Conservation (phyloP, 2,113 vertebrate species). For the Tachuris rubrigastra region DNA sequence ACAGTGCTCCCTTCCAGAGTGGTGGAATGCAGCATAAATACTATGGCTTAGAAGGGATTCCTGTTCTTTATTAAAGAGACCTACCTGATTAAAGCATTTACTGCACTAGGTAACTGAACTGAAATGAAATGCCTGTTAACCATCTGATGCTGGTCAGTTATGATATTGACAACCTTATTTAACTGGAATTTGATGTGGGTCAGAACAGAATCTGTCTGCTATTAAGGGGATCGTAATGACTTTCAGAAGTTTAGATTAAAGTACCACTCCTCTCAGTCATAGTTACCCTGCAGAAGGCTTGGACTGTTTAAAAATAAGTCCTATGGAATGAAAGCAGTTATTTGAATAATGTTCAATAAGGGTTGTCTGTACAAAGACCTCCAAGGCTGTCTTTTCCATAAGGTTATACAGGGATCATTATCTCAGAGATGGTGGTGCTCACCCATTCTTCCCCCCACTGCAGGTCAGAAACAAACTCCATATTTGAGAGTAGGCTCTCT, state of each 20-base stretch:
- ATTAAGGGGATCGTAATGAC: background rate
- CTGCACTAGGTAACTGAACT: background rate
- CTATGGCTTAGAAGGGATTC: background rate
- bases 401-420: background rate
- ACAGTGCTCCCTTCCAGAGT: background rate
- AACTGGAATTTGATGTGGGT: background rate
- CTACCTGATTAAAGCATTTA: background rate
- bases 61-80: background rate
- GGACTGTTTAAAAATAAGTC: background rate
- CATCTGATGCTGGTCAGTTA: background rate
- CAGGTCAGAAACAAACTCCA: background rate
- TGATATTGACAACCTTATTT: background rate
- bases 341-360: background rate
- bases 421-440: background rate
- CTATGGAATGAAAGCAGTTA: background rate
- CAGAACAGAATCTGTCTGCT: background rate
- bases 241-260: background rate
- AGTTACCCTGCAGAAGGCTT: background rate
- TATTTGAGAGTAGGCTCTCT: background rate
- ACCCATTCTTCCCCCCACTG: background rate
- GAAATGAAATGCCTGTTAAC: background rate
- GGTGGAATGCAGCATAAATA: background rate
- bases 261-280: background rate
- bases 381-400: background rate
- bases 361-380: background rate